Conservation (phyloP, 2,888 invertebrate genomes). For the Sphinx pinastri region DNA sequence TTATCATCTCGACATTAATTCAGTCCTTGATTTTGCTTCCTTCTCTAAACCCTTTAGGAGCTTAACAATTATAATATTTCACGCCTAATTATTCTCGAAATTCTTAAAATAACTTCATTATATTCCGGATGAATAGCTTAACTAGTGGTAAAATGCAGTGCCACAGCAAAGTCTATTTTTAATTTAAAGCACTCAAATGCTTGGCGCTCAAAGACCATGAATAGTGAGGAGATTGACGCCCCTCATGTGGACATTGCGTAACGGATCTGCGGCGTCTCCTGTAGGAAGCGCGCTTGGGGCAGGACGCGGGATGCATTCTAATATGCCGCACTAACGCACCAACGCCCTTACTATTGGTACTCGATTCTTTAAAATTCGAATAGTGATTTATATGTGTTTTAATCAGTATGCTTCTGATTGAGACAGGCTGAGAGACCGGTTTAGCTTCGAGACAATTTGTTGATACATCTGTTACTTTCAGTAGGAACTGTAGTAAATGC, state of each 20-base stretch:
- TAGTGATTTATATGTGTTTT: too few relatives aligned
- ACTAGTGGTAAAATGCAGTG: too few relatives aligned
- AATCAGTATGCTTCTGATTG: too few relatives aligned
- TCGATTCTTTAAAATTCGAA: slow-evolving; percentile 33
- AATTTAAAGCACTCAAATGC: too few relatives aligned
- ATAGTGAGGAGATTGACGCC: slow-evolving; percentile 32
- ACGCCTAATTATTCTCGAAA: too few relatives aligned
- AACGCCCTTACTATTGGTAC: slow-evolving; percentile 40
- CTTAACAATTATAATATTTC: not conserved
- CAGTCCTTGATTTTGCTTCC: slow-evolving; percentile 7
- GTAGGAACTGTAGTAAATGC: too few relatives aligned
- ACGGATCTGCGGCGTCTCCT: slow-evolving; percentile 42
- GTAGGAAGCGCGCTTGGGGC: slow-evolving; percentile 37
- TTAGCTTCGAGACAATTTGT: too few relatives aligned
- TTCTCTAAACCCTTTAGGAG: slow-evolving; percentile 1
- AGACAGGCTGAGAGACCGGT: too few relatives aligned
- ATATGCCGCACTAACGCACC: slow-evolving; percentile 44
- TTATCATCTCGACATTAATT: slow-evolving; percentile 15
- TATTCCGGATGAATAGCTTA: too few relatives aligned
- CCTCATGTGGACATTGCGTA: slow-evolving; percentile 50
- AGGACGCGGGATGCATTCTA: slow-evolving; percentile 65
- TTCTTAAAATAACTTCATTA: too few relatives aligned
- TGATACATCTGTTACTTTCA: too few relatives aligned
- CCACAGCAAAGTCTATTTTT: too few relatives aligned
- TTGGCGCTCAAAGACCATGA: not conserved